These are phyloP conservation scores for Temnothorax nylanderi DNA, from an alignment of 1,140 invertebrate species.

Conservation along the genomic window DNA sequence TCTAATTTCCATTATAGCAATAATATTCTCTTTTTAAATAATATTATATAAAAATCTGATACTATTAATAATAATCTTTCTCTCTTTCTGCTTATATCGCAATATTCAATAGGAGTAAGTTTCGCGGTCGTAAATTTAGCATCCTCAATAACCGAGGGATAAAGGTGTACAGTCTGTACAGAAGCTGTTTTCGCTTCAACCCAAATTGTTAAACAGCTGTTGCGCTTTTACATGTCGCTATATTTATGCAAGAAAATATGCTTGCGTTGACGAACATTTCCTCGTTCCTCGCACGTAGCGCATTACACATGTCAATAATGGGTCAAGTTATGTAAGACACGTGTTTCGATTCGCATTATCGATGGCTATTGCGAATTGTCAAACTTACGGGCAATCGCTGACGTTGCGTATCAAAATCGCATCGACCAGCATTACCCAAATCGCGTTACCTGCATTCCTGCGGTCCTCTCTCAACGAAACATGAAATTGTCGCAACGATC, in stretches of 20 bases:
- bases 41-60: conserved; percentile 1
- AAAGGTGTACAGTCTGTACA: too few relatives aligned
- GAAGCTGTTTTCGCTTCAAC: not conserved
- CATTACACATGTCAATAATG: conserved; percentile 53
- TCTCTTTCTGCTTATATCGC: not conserved
- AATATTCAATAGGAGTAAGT: not conserved
- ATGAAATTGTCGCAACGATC: conserved; percentile 17
- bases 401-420: conserved; percentile 44
- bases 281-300: conserved; percentile 47
- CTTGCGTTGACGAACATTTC: conserved; percentile 56
- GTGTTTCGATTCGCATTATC: conserved; percentile 70
- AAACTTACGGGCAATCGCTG: conserved; percentile 23
- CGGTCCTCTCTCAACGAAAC: not conserved
- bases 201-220: conserved; percentile 40
- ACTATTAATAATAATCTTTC: not conserved
- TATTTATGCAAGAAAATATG: conserved; percentile 60
- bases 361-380: conserved; percentile 57
- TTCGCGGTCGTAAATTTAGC: not conserved
- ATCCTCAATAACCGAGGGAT: not conserved
- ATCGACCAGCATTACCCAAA: conserved; percentile 41
- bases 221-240: not conserved
- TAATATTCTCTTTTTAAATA: not conserved
- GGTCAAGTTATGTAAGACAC: conserved; percentile 76
- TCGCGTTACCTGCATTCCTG: conserved; percentile 60
- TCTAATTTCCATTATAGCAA: not conserved